Evolutionary conservation across 1,140 invertebrate species (phyloP).

Genomic region (Panagrolaimus sp.): DNA sequence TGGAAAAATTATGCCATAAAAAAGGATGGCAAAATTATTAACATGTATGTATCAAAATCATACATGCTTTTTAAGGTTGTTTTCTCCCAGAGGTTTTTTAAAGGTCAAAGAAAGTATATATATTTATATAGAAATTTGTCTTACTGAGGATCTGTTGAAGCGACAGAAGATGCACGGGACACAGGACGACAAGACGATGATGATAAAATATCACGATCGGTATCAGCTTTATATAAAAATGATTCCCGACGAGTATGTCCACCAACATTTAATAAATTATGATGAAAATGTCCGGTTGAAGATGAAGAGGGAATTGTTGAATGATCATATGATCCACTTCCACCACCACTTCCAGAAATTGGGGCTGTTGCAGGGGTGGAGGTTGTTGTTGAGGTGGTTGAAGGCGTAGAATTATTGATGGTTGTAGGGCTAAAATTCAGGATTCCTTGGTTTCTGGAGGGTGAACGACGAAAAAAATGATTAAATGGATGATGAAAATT

Average conservation of each 20-base stretch:
- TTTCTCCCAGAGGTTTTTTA: no score
- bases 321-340: neutral
- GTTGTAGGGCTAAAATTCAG: neutral
- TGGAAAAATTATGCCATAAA: no score
- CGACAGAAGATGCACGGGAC: conserved; percentile 48
- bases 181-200: conserved; percentile 43
- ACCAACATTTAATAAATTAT: conserved; percentile 11
- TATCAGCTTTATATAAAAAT: conserved; percentile 46
- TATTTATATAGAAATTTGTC: neutral
- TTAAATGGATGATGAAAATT: no score
- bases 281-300: conserved; percentile 25
- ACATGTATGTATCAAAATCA: no score
- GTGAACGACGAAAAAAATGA: no score
- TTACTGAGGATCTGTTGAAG: conserved; percentile 40
- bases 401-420: neutral
- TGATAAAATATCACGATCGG: conserved; percentile 11
- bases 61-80: no score
- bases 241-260: conserved; percentile 48
- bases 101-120: no score
- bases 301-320: conserved; percentile 18
- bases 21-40: no score
- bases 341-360: neutral
- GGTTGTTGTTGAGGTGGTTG: neutral
- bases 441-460: no score
- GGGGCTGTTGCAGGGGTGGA: neutral